A percentile compares a stretch with the other conserved stretches of the same genome.
phyloP scores from a whole-genome alignment of 2,797 vertebrate genomes.

The Typhlichthys eigenmanni region DNA sequence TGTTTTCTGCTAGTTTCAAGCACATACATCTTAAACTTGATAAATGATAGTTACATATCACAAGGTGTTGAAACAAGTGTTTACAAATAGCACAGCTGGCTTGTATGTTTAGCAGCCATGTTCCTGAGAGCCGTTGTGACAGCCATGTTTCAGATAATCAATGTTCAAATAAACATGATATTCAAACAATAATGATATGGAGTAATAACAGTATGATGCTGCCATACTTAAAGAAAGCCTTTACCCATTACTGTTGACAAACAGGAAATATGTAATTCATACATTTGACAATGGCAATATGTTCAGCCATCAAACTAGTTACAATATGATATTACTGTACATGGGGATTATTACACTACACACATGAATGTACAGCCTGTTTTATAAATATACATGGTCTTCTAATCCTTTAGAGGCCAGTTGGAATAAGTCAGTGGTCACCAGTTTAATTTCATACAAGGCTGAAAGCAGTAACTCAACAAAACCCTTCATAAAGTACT shows the following conservation, averaged over 20 bases:
- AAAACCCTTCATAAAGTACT: constrained; percentile 2
- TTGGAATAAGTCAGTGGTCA: constrained; percentile 24
- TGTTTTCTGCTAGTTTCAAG: neutral
- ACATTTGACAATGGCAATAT: neutral
- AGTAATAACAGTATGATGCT: neutral
- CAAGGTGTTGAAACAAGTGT: neutral
- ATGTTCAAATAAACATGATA: neutral
- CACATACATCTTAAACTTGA: neutral
- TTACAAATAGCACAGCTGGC: constrained; percentile 19
- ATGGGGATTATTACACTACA: neutral
- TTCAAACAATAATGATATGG: neutral
- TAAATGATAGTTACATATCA: constrained; percentile 11
- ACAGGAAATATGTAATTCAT: constrained; percentile 6
- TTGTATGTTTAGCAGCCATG: constrained; percentile 13
- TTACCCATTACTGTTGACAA: neutral
- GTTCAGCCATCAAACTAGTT: neutral
- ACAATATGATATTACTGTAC: neutral
- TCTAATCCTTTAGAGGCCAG: constrained; percentile 11
- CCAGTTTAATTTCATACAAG: neutral
- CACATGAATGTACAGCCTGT: neutral
- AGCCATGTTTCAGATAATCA: constrained; percentile 1
- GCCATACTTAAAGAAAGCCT: neutral
- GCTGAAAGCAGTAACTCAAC: neutral
- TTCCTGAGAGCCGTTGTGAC: constrained; percentile 21
- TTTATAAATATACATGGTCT: neutral